phyloP scores from a whole-genome alignment of 2,797 vertebrate species.

The Ctenopoma multispine region DNA sequence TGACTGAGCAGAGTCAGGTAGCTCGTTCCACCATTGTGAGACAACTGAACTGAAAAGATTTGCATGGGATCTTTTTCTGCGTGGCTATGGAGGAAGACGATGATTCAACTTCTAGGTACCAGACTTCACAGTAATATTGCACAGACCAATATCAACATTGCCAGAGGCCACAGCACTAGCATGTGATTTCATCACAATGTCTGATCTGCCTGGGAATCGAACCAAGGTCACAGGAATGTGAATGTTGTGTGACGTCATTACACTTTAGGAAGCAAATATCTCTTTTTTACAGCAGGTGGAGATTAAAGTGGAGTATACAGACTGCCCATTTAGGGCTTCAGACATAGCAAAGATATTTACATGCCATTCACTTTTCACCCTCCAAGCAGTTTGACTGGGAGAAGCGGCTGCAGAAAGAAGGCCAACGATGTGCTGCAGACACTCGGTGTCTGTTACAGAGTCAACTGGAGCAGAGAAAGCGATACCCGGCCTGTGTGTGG shows the following conservation, averaged over 20 bases:
- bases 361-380: neutral
- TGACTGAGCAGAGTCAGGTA: too few relatives aligned
- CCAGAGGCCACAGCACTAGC: neutral
- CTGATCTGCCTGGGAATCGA: too few relatives aligned
- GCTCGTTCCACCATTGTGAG: too few relatives aligned
- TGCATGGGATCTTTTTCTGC: too few relatives aligned
- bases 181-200: too few relatives aligned
- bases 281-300: too few relatives aligned
- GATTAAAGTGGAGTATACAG: neutral
- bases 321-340: neutral
- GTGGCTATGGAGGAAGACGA: too few relatives aligned
- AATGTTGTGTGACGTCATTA: too few relatives aligned
- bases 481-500: slow-evolving; percentile 51
- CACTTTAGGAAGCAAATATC: too few relatives aligned
- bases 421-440: slow-evolving; percentile 49
- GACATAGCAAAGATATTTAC: neutral
- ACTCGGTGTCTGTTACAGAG: slow-evolving; percentile 48
- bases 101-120: neutral
- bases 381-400: slow-evolving; percentile 28
- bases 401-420: slow-evolving; percentile 29
- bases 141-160: neutral
- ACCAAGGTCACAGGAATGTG: too few relatives aligned
- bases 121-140: neutral
- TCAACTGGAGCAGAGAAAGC: slow-evolving; percentile 51
- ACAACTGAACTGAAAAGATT: too few relatives aligned